Evolutionary conservation across 2,797 vertebrate species (phyloP).

Genomic region (Tapera naevia): DNA sequence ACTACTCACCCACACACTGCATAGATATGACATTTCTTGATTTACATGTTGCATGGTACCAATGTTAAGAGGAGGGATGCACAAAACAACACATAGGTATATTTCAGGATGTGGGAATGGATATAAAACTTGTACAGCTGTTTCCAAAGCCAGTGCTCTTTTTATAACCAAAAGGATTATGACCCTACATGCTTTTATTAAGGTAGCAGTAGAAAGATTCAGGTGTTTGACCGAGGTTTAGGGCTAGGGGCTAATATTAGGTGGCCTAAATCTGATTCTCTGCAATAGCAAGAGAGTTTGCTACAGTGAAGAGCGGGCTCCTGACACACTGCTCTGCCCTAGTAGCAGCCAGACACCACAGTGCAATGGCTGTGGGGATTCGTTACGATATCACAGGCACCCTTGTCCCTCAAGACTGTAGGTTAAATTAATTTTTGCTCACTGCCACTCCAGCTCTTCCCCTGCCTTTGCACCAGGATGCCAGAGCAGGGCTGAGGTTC

Average conservation of each 20-base stretch:
- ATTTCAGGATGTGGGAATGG: not conserved
- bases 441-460: rapidly evolving
- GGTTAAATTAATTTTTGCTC: not conserved
- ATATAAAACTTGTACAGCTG: not conserved
- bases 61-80: not conserved
- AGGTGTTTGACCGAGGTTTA: not conserved
- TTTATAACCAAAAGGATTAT: not conserved
- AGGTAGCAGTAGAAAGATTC: not conserved
- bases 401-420: not conserved
- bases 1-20: not conserved
- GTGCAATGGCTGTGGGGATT: not conserved
- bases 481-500: not conserved
- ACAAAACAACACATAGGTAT: not conserved
- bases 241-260: constrained; percentile 8
- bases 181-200: not conserved
- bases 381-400: not conserved
- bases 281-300: not conserved
- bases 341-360: not conserved
- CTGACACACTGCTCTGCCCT: rapidly evolving
- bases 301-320: not conserved
- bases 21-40: not conserved
- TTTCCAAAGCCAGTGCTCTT: not conserved
- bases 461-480: not conserved
- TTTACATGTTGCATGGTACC: not conserved
- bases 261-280: not conserved